phyloP scores from a whole-genome alignment of 2,113 vertebrate genomes.

The Cinclus mexicanus region DNA sequence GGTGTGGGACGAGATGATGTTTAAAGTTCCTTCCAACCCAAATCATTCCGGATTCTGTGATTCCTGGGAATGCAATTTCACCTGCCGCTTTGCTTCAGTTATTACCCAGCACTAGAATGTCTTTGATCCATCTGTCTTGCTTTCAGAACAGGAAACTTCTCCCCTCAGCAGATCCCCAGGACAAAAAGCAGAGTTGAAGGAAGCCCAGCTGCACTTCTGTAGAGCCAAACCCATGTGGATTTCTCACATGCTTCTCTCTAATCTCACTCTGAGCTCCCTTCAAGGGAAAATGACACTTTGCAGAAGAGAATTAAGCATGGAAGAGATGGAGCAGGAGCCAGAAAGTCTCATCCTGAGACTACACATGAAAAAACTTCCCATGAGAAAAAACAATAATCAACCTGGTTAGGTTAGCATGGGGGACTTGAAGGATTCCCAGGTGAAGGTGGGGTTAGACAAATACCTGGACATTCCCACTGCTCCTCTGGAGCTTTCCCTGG shows the following conservation, averaged over 20 bases:
- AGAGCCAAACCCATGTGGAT: not conserved
- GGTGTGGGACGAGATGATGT: not conserved
- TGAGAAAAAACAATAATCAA: not conserved
- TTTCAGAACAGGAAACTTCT: not conserved
- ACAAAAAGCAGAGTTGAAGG: not conserved
- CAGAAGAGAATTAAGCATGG: not conserved
- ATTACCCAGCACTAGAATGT: not conserved
- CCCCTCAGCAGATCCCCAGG: not conserved
- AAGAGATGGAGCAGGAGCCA: not conserved
- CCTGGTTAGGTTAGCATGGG: not conserved
- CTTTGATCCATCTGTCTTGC: not conserved
- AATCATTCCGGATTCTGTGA: not conserved
- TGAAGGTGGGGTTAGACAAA: not conserved
- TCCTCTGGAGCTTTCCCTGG: not conserved
- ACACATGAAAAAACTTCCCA: not conserved
- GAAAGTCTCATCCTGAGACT: not conserved
- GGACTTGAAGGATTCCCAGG: not conserved
- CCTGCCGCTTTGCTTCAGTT: not conserved
- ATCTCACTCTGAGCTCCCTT: not conserved
- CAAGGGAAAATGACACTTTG: not conserved
- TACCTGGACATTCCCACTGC: accelerated
- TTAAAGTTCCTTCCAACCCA: not conserved
- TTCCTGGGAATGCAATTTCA: not conserved
- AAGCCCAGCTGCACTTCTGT: not conserved
- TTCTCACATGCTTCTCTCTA: not conserved